phyloP scores from a whole-genome alignment of 2,113 vertebrate species.

The Chaetura pelagica region DNA sequence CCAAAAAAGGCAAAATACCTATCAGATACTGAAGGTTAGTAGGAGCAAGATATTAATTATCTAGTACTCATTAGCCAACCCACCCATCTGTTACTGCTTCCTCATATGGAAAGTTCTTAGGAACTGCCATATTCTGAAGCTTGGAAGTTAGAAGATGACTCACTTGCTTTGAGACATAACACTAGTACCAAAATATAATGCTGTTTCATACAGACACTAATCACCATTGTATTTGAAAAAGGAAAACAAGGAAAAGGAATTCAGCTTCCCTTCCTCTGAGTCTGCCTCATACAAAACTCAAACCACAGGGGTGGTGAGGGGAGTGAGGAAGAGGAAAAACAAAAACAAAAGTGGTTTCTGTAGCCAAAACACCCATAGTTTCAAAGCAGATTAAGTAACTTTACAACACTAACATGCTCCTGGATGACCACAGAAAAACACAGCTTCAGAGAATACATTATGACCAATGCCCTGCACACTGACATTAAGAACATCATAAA shows the following conservation, averaged over 20 bases:
- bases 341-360: not conserved
- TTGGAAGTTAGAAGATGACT: slow-evolving; percentile 28
- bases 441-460: not conserved
- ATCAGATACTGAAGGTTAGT: not conserved
- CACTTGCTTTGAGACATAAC: slow-evolving; percentile 44
- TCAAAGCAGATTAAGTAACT: not conserved
- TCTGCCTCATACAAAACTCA: slow-evolving; percentile 50
- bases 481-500: not conserved
- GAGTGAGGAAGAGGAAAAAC: slow-evolving; percentile 5
- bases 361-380: not conserved
- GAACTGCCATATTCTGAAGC: not conserved
- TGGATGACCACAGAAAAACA: not conserved
- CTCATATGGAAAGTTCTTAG: slow-evolving; percentile 9
- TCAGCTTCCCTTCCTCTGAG: slow-evolving; percentile 55
- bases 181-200: slow-evolving; percentile 14
- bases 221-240: slow-evolving; percentile 52
- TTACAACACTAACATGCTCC: not conserved
- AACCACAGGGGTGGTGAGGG: slow-evolving; percentile 43
- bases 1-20: not conserved
- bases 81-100: slow-evolving; percentile 8
- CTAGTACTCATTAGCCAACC: not conserved
- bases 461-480: not conserved
- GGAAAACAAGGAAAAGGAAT: slow-evolving; percentile 67
- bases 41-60: not conserved
- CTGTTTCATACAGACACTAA: slow-evolving; percentile 1